Percentiles rank a stretch among this genome's conserved stretches.
phyloP scores from a whole-genome alignment of 2,888 invertebrate species.

The Drosophila formosana region DNA sequence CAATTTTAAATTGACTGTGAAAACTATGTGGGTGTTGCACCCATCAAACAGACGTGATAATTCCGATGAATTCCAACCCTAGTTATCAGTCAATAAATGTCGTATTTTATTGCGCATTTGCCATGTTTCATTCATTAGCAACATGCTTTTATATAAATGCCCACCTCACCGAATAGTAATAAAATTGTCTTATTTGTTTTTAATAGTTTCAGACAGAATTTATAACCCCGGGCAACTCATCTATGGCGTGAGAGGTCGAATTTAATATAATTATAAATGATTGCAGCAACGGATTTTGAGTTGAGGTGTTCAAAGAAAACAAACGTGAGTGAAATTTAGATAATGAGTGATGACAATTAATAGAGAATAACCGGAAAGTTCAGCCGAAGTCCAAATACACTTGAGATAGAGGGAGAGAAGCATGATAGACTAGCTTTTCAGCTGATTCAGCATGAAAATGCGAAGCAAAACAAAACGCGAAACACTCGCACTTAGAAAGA shows the following conservation, averaged over 20 bases:
- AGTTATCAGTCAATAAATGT: conserved; percentile 1
- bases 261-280: conserved; percentile 13
- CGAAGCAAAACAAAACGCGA: background rate
- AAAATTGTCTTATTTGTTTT: background rate
- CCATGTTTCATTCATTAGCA: background rate
- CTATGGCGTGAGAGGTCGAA: conserved; percentile 7
- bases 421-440: background rate
- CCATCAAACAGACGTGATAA: background rate
- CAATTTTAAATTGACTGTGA: background rate
- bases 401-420: background rate
- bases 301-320: background rate
- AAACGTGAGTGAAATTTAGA: conserved; percentile 12
- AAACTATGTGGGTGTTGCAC: background rate
- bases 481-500: background rate
- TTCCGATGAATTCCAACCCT: background rate
- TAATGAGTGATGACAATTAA: conserved; percentile 1
- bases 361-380: background rate
- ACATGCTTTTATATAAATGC: background rate
- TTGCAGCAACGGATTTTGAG: background rate
- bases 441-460: background rate
- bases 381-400: background rate
- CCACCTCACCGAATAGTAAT: background rate
- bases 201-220: background rate
- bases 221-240: background rate
- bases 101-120: background rate